A percentile compares a stretch with the other conserved stretches of the same genome.
These are phyloP conservation scores for Phallusia fumigata DNA, from an alignment of 23 tunicate genomes.

Conservation along the genomic window DNA sequence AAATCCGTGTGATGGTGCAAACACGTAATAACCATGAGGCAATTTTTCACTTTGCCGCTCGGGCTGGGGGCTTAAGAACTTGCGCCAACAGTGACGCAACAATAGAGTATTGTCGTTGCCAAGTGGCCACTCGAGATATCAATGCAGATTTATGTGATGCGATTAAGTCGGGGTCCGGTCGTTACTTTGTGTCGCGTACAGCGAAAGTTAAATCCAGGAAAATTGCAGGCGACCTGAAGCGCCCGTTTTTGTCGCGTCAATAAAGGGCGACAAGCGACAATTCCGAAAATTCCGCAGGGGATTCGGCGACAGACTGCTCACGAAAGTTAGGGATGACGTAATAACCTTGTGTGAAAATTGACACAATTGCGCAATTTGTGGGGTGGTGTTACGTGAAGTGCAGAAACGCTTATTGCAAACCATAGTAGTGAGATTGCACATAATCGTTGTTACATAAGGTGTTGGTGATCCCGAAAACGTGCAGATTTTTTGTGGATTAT, in stretches of 20 bases:
- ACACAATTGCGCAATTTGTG: too few relatives aligned
- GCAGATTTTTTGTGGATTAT: too few relatives aligned
- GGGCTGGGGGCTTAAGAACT: not conserved
- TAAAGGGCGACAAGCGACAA: not conserved
- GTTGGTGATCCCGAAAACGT: too few relatives aligned
- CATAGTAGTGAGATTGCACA: too few relatives aligned
- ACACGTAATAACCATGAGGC: too few relatives aligned
- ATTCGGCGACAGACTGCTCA: not conserved
- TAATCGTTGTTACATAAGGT: too few relatives aligned
- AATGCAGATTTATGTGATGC: not conserved
- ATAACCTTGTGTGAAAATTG: too few relatives aligned
- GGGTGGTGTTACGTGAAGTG: too few relatives aligned
- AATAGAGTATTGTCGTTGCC: not conserved
- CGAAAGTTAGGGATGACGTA: too few relatives aligned
- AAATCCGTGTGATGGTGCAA: too few relatives aligned
- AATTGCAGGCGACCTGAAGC: not conserved
- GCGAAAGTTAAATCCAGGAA: not conserved
- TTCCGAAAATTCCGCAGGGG: not conserved
- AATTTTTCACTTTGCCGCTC: too few relatives aligned
- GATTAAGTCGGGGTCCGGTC: not conserved
- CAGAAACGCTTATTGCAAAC: too few relatives aligned
- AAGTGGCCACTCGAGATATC: constrained; percentile 4
- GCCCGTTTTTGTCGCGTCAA: not conserved
- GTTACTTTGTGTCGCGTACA: not conserved
- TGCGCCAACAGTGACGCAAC: not conserved